Base-by-base conservation (phyloP, 2,797 vertebrate genomes). In the Holocentrus rufus region DNA sequence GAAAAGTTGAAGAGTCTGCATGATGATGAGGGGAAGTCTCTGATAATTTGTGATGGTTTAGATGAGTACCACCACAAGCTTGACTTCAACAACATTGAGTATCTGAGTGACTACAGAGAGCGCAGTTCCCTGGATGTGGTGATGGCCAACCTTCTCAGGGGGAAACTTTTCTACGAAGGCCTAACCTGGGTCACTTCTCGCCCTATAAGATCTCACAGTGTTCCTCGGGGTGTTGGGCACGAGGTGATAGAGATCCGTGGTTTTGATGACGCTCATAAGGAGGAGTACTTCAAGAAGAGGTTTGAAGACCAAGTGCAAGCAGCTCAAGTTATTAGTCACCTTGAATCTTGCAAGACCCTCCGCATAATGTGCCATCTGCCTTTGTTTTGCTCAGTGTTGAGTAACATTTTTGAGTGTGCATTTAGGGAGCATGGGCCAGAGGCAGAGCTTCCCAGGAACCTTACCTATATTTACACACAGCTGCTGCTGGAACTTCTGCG, bases 321-420 rank as follows among this genome's bases (percentile, higher is more conserved):
- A 1, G 75, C 79, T 25, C 75, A 17, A 68, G 88, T 93, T 9
- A 82, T 93, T 3, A 66, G 52, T 1, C 76, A 92, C 1, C 36
- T 94, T 20, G 85, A 74, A 25, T 92, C 91, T 5, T 55, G 57
- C 42, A 92, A 83, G 76, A 93, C 90, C 2, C 83, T 95, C 31
- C 75, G 80, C 66, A 86, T 94, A 68, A 94, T 95, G 94, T 95
- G 94, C 81, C 91, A 94, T 73, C 77, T 93, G 69, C 94, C 94
- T 0, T 56, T 92, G 72, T 95, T 95, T 74, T 90, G 82, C 69
- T 85, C 84, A 5, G 73, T 90, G 68, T 60, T 91, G 69, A 87
- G 84, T 3, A 71, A 82, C 10, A 82, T 88, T 66, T 87, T 89
- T 20, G 74, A 89, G 76, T 52, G 2, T 2, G 0, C 72, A 4